Base-by-base conservation (phyloP, 2,888 invertebrate species). In the Ormyrus pomaceus region DNA sequence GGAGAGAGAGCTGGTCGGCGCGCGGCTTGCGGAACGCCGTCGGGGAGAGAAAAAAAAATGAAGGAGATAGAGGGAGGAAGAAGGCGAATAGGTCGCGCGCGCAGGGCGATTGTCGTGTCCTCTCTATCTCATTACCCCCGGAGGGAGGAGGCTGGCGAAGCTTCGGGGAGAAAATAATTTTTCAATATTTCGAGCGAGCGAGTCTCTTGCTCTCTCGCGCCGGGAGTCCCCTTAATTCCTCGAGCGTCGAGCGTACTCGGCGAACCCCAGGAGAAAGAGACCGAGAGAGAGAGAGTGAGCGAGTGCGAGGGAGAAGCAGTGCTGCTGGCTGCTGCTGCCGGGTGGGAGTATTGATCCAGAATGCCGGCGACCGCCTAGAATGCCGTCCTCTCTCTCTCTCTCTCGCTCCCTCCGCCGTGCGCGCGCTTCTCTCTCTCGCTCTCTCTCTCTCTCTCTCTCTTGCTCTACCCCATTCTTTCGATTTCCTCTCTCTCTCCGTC, bases 311-410 rank as follows among this genome's bases (percentile, higher is more conserved):
- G 62, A 61, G 53, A 59, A 84, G 84, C 82, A 76, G 80, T 82
- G 85, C 82, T 77, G 84, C 80, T 80, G 61, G 65, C 64, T 50
- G 50, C 56, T 56, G 56, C 56, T 51, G 9, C 83, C 68, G 83
- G 85, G 88, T 87, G 88, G 88, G 89, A 89, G 89, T 90, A 90
- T 89, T 90, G 89, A 90, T 90, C 89, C 89, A 88, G 86, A 88
- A 88, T 88, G 87, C 86, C 88, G 87, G 86, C 88, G 86, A 87
- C 86, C 86, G 84, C 83, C 86, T 86, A 84, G 85, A 80, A 84
- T 84, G 82, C 85, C 19, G 84, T 86, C 82, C 84, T 83, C 84
- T 85, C 84, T 83, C 85, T 74, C 76, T 65, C 70, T 53, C 70
- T 59, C 77, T 65, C 73, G 53, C 64, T 73, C 61, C 10, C 81